These are phyloP conservation scores for Chymomyza fuscimana DNA, from an alignment of 2,888 invertebrate genomes.

Conservation along the genomic window DNA sequence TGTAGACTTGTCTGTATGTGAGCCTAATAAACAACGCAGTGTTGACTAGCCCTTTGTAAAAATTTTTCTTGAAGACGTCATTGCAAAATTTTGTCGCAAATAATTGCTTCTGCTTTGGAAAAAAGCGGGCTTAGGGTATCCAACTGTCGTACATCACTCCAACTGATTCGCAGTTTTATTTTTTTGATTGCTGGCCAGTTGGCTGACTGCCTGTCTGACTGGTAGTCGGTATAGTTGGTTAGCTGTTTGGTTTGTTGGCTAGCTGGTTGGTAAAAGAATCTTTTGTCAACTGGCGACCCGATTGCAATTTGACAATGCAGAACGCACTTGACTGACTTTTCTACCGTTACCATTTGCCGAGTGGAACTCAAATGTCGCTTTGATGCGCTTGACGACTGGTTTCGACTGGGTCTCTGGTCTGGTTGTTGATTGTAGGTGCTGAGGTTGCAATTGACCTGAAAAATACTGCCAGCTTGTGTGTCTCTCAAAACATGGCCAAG, in stretches of 20 bases:
- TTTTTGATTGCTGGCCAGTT: not conserved
- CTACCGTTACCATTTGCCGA: conserved; percentile 49
- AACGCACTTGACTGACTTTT: conserved; percentile 42
- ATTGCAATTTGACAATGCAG: conserved; percentile 55
- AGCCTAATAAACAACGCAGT: too few species aligned
- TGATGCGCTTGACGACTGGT: not conserved
- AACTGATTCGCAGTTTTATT: conserved; percentile 4
- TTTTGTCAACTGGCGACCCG: conserved; percentile 3
- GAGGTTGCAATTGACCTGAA: conserved; percentile 10
- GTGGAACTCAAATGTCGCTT: conserved; percentile 5
- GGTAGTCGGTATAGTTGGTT: conserved; percentile 17
- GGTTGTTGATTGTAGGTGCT: not conserved
- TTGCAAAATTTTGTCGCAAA: too few species aligned
- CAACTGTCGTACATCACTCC: too few species aligned
- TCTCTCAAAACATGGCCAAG: not conserved
- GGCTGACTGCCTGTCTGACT: not conserved
- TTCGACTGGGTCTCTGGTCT: not conserved
- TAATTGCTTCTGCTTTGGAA: too few species aligned
- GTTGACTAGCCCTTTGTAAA: too few species aligned
- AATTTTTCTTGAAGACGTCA: too few species aligned
- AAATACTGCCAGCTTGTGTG: not conserved
- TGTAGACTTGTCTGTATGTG: too few species aligned
- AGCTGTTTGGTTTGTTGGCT: conserved; percentile 36
- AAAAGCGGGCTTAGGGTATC: too few species aligned
- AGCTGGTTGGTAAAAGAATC: conserved; percentile 36